Base-by-base conservation (phyloP, 2,113 vertebrate species). In the Tylochromis polylepis region DNA sequence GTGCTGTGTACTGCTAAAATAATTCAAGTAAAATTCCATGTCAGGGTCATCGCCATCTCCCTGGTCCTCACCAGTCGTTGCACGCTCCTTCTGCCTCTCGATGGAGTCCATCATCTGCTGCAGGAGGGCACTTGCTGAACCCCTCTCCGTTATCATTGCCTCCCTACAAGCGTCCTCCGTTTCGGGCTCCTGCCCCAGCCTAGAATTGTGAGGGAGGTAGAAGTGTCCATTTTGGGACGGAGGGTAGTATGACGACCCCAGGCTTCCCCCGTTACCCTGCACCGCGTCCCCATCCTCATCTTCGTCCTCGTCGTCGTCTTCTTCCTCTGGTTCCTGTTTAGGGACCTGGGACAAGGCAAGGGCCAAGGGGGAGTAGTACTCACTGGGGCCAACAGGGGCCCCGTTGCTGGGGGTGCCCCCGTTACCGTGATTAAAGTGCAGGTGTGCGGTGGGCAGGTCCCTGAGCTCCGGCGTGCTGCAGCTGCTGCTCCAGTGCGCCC, bases 21-120 rank as follows among this genome's bases (percentile, higher is more conserved):
- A 99, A 96, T 99, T 99, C 97, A 99, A 98, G 97, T 99, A 99
- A 97, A 98, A 98, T 96, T 99, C 98, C 97, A 99, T 96, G 20
- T 99, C 98, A 2, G 97, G 97, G 85, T 99, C 98, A 46, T 99
- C 98, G 1, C 97, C 97, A 1, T 97, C 96, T 82, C 96, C 97
- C 4, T 97, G 97, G 3, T 98, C 97, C 77, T 96, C 97, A 6
- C 93, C 95, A 1, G 94, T 87, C 4, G 91, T 93, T 46, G 65
- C 92, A 16, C 89, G 95, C 82, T 91, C 96, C 80, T 96, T 96
- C 93, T 97, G 91, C 83, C 96, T 95, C 94, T 97, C 97, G 92
- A 98, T 97, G 1, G 98, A 98, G 82, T 97, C 98, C 92, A 99
- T 99, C 97, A 99, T 98, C 86, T 98, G 97, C 92, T 99, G 98